Conservation (phyloP, 2,888 invertebrate genomes). For the Embidobia sp. region DNA sequence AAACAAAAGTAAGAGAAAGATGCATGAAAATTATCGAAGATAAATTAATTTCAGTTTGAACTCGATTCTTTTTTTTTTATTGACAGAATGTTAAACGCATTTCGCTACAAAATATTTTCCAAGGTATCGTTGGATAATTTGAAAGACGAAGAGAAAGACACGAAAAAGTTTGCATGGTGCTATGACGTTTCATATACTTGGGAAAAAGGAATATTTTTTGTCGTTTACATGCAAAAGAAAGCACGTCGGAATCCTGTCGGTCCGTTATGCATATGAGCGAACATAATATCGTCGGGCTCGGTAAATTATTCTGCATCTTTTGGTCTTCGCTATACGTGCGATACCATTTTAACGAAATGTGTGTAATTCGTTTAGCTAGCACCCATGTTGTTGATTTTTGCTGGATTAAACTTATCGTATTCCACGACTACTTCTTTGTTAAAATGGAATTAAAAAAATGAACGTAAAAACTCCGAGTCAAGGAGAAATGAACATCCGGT, state of each 20-base stretch:
- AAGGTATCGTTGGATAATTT: conserved; percentile 38
- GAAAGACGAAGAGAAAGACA: not conserved
- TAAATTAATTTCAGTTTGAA: too few relatives aligned
- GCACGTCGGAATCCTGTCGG: conserved; percentile 17
- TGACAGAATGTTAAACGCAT: too few relatives aligned
- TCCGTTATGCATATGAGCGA: conserved; percentile 46
- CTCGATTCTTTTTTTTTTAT: too few relatives aligned
- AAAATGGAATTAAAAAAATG: not conserved
- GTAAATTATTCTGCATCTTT: conserved; percentile 28
- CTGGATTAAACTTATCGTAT: conserved; percentile 4
- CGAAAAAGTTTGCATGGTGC: not conserved
- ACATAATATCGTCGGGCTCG: conserved; percentile 26
- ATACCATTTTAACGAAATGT: conserved; percentile 22
- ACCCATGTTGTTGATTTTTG: conserved; percentile 31
- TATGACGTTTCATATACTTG: conserved; percentile 18
- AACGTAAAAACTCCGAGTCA: too few relatives aligned
- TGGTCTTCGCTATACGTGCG: conserved; percentile 3
- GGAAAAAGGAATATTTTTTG: conserved; percentile 13
- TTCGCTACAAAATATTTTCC: too few relatives aligned
- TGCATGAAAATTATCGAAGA: too few relatives aligned
- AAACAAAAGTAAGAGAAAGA: too few relatives aligned
- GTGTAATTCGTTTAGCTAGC: conserved; percentile 33
- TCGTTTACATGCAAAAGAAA: conserved; percentile 28
- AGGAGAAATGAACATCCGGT: not conserved
- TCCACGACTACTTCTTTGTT: not conserved